Base-by-base conservation (phyloP, 2,888 invertebrate genomes). In the Xylota sylvarum region DNA sequence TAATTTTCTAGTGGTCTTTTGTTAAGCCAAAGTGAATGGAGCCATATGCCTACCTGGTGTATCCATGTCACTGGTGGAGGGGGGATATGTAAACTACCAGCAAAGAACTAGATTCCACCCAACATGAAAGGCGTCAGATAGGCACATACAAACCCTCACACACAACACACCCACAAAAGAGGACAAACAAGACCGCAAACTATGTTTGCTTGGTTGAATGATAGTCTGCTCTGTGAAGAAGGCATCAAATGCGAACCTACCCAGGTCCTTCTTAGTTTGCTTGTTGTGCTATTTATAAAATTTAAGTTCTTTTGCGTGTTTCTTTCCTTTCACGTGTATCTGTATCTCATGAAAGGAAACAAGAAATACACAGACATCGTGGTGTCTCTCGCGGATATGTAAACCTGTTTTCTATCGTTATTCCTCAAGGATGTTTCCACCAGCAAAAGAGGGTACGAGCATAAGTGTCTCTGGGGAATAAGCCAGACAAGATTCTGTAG, bases 131-230 rank as follows among this genome's bases (percentile, higher is more conserved):
- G 32, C 40, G 17, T 30, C 64, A 69, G 55, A 40, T 52, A 56
- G 46, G 35, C 30, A 32, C 40, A 43, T 23, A 32, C 48, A 40
- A n/a, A n/a, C n/a, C n/a, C n/a, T n/a, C 56, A 35, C 35, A 10
- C 19, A 50, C 17, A 12, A 46, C 52, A 35, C 55, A 37, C 6
- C 46, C 55, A 60, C 62, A 76, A 67, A 69, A 48, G 69, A 76
- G 62, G 62, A 77, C 77, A 76, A 76, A 81, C 76, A 74, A 62
- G n/a, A 62, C 67, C 83, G 30, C 83, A 60, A 79, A 73, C 78
- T 58, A 55, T 60, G 78, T 83, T 60, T 65, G 50, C 72, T 27
- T 37, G 50, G 65, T 14, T 72, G 72, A 58, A 56, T 72, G 62
- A 62, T 46, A 46, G 65, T 52, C 50, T 23, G 19, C 23, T 52